Conservation (phyloP, 2,113 vertebrate species). For the Ammodytes dubius region DNA sequence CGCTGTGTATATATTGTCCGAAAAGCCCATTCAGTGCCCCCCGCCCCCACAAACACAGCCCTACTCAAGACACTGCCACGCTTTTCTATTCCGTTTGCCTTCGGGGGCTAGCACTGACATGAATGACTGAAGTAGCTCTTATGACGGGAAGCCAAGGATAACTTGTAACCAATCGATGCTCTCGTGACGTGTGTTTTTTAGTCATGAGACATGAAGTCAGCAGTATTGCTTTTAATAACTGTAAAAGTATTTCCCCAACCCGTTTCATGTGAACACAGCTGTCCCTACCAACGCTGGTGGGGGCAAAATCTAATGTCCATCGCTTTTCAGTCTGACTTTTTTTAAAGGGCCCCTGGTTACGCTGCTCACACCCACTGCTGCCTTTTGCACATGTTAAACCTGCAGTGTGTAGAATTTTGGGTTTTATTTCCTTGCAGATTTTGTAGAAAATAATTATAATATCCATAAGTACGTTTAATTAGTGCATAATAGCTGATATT, state of each 20-base stretch:
- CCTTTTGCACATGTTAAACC: slow-evolving; percentile 58
- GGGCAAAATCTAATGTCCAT: neutral
- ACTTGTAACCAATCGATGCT: slow-evolving; percentile 48
- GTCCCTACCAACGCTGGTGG: neutral
- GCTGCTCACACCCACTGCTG: slow-evolving; percentile 4
- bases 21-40: slow-evolving; percentile 38
- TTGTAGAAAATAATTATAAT: no score
- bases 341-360: neutral
- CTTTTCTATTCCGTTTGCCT: slow-evolving; percentile 66
- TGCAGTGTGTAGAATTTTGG: no score
- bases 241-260: neutral
- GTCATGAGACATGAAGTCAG: slow-evolving; percentile 12
- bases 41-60: slow-evolving; percentile 38
- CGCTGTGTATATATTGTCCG: slow-evolving; percentile 75
- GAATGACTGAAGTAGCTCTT: slow-evolving; percentile 52
- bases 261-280: slow-evolving; percentile 10
- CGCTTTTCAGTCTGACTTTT: slow-evolving; percentile 18
- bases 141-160: slow-evolving; percentile 55
- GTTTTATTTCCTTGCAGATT: no score
- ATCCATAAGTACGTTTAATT: no score
- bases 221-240: neutral
- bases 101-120: slow-evolving; percentile 55
- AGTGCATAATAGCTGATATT: no score
- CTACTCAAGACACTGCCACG: slow-evolving; percentile 56
- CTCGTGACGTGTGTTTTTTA: slow-evolving; percentile 44